Base-by-base conservation (phyloP, 2,797 vertebrate genomes). In the Lepus oiostolus region DNA sequence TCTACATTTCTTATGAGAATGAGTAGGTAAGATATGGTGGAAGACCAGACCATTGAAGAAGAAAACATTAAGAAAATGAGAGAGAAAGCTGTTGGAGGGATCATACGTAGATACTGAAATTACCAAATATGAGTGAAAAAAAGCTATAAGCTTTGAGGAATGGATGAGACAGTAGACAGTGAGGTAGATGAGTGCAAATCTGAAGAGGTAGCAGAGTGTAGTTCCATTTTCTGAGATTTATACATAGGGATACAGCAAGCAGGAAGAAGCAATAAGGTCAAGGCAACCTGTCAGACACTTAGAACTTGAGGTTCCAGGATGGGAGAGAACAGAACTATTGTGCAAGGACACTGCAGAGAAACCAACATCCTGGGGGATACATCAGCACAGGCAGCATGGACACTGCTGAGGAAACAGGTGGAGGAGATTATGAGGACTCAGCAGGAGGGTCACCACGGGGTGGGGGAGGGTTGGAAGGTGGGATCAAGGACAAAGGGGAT, bases 301-400 rank as follows among this genome's bases (percentile, higher is more conserved):
- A 63, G 74, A 63, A 1, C 28, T 8, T 12, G 21, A 81, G 50
- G 52, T 21, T 54, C 26, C 13, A 85, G 85, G 17, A 26, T 26
- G n/a, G 52, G 2, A 30, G 38, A 88, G 65, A 68, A 93, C 71
- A 68, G 14, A 26, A 6, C 42, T 35, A 30, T 28, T 35, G 21
- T 9, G 35, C 84, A 38, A 93, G 65, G 83, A 32, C 38, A 88
- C 2, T 47, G 21, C 28, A 71, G 52, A 92, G 89, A 88, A 54
- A 63, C 35, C 7, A 5, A 1, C n/a, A 24, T 58, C 74, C 32
- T 17, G 50, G 28, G 30, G n/a, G 5, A 35, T n/a, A 79, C 38
- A 1, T 68, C n/a, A 52, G 30, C 63, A 68, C 62, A 54, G 21
- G 24, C 7, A 75, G 42, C 4, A 82, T 70, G 87, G 28, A 24